Conservation (phyloP, 2,797 vertebrate genomes). For the Amblyraja radiata region DNA sequence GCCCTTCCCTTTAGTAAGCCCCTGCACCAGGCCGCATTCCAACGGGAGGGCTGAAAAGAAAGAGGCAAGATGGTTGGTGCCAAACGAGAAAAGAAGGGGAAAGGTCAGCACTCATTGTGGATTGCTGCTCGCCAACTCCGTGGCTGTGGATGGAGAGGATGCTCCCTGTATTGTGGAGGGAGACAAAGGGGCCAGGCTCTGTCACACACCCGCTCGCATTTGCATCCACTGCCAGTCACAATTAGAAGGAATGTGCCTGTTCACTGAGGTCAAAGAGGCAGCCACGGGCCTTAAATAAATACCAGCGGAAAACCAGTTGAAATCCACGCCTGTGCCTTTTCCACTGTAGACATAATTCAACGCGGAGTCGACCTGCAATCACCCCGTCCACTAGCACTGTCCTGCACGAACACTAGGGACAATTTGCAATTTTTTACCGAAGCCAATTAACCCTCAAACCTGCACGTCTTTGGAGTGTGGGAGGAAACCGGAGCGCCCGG, state of each 20-base stretch:
- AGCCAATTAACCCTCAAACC: too few relatives aligned
- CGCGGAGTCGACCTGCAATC: too few relatives aligned
- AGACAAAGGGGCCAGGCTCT: constrained; percentile 60
- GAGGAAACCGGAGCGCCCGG: too few relatives aligned
- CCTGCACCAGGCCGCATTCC: constrained; percentile 57
- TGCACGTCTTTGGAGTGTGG: too few relatives aligned
- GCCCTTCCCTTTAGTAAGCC: constrained; percentile 53
- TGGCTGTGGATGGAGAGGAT: constrained; percentile 69
- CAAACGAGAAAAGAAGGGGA: constrained; percentile 65
- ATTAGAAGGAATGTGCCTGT: constrained; percentile 64
- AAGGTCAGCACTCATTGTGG: constrained; percentile 72
- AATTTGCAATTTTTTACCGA: too few relatives aligned
- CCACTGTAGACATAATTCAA: too few relatives aligned
- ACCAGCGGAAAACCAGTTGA: constrained; percentile 47
- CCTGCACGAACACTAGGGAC: too few relatives aligned
- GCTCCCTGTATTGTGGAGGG: constrained; percentile 72
- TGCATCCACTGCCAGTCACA: constrained; percentile 73
- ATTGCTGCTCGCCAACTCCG: constrained; percentile 66
- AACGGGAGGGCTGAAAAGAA: constrained; percentile 62
- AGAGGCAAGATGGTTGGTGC: constrained; percentile 59
- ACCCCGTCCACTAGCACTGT: too few relatives aligned
- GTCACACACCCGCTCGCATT: constrained; percentile 66
- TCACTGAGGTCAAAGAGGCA: constrained; percentile 61
- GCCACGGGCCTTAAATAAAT: constrained; percentile 58
- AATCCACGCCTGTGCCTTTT: constrained; percentile 22